phyloP scores from a whole-genome alignment of 2,797 vertebrate species.

The Chelidonichthys spinosus region DNA sequence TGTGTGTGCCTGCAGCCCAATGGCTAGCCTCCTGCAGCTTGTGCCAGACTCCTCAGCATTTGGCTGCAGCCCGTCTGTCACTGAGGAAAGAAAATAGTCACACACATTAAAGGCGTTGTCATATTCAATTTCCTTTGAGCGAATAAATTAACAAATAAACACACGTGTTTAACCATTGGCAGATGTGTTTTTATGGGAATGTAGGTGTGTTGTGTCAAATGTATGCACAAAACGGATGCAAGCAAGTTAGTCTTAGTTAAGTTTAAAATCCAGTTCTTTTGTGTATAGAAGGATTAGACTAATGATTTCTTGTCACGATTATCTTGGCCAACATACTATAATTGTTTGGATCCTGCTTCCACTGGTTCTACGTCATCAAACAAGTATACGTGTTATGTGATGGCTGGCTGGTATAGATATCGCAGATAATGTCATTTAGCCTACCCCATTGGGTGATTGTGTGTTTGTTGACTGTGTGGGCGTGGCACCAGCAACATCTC shows the following conservation, averaged over 20 bases:
- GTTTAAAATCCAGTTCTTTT: slow-evolving; percentile 1
- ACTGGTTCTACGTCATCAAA: background rate
- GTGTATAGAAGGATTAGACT: background rate
- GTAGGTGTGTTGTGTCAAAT: slow-evolving; percentile 2
- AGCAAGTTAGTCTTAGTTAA: background rate
- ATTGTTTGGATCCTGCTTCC: accelerated
- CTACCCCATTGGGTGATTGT: background rate
- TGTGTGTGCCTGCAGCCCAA: slow-evolving; percentile 35
- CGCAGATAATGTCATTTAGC: background rate
- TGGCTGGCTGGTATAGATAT: background rate
- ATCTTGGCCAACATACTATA: no score
- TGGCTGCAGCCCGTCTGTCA: slow-evolving; percentile 67
- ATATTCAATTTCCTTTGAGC: slow-evolving; percentile 47
- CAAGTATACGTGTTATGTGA: background rate
- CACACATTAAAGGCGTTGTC: slow-evolving; percentile 49
- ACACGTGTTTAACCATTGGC: slow-evolving; percentile 22
- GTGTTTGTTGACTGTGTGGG: slow-evolving; percentile 3
- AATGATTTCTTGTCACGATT: no score
- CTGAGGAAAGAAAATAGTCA: slow-evolving; percentile 47
- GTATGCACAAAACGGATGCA: background rate
- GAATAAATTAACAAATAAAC: slow-evolving; percentile 29
- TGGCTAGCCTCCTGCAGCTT: slow-evolving; percentile 66
- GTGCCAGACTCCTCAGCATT: slow-evolving; percentile 78
- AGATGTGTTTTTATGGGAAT: slow-evolving; percentile 8
- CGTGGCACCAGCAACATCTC: background rate